These are phyloP conservation scores for Dasypogon diadema DNA, from an alignment of 2,888 invertebrate genomes.

Conservation along the genomic window DNA sequence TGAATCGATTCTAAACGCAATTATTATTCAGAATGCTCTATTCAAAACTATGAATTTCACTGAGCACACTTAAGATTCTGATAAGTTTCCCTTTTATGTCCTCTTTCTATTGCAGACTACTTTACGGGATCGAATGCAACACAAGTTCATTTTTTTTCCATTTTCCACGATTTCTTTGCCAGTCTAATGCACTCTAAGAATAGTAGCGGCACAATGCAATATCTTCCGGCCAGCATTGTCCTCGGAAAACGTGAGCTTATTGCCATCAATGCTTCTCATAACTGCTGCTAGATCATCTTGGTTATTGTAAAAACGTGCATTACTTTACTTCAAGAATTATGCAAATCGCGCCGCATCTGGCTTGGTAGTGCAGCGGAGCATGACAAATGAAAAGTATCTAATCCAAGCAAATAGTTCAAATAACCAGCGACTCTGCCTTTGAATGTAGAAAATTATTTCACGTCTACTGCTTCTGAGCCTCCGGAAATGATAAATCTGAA, in stretches of 20 bases:
- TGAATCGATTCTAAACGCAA: too few species aligned
- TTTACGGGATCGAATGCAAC: too few species aligned
- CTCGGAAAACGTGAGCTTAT: slow-evolving; percentile 32
- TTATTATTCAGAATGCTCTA: too few species aligned
- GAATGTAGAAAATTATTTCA: not conserved
- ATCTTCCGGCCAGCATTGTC: slow-evolving; percentile 21
- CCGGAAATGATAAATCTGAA: not conserved
- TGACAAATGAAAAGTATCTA: slow-evolving; percentile 27
- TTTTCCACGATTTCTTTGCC: not conserved
- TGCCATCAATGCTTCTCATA: slow-evolving; percentile 31
- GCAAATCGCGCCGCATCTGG: slow-evolving; percentile 42
- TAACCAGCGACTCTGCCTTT: slow-evolving; percentile 4
- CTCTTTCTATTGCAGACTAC: too few species aligned
- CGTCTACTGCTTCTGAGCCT: not conserved
- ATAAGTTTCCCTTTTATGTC: too few species aligned
- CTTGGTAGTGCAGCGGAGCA: slow-evolving; percentile 14
- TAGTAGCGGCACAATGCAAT: slow-evolving; percentile 3
- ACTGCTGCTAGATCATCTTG: slow-evolving; percentile 37
- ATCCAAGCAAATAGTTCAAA: slow-evolving; percentile 23
- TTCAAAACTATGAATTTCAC: too few species aligned
- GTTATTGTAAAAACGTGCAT: slow-evolving; percentile 48
- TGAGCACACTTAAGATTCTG: too few species aligned
- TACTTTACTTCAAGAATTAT: slow-evolving; percentile 41
- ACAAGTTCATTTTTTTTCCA: not conserved
- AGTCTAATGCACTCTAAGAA: slow-evolving; percentile 8